These are phyloP conservation scores for Carposina sasakii DNA, from an alignment of 1,140 invertebrate genomes.

Conservation along the genomic window DNA sequence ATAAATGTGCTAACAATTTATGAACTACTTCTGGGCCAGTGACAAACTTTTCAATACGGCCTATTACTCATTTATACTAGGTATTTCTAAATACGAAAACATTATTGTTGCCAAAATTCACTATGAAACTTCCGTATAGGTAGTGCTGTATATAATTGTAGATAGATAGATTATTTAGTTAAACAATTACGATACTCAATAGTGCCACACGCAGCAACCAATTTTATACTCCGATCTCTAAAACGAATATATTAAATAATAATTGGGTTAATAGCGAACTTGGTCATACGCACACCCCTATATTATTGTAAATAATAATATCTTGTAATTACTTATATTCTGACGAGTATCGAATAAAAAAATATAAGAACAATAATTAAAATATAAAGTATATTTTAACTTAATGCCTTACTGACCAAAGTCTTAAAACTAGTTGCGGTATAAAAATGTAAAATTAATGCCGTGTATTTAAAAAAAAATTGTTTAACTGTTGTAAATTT, in stretches of 20 bases:
- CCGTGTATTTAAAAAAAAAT: slow-evolving; percentile 53
- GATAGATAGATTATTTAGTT: slow-evolving; percentile 61
- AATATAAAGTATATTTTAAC: slow-evolving; percentile 68
- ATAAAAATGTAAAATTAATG: slow-evolving; percentile 56
- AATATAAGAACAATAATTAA: slow-evolving; percentile 71
- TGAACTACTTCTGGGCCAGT: too few relatives aligned
- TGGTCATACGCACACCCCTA: neutral
- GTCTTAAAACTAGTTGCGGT: slow-evolving; percentile 69
- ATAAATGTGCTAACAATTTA: too few relatives aligned
- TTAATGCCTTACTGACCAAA: slow-evolving; percentile 73
- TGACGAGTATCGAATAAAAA: slow-evolving; percentile 59
- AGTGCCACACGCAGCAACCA: slow-evolving; percentile 45
- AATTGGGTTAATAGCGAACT: neutral
- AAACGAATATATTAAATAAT: slow-evolving; percentile 21
- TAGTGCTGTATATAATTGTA: slow-evolving; percentile 48
- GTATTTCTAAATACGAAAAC: too few relatives aligned
- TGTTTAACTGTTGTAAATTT: slow-evolving; percentile 68
- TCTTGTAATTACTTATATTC: slow-evolving; percentile 54
- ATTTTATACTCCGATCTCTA: slow-evolving; percentile 38
- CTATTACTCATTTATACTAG: too few relatives aligned
- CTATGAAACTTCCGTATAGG: slow-evolving; percentile 29
- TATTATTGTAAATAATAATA: slow-evolving; percentile 55
- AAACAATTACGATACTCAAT: slow-evolving; percentile 30
- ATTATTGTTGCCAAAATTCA: slow-evolving; percentile 50
- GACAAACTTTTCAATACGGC: too few relatives aligned